Conservation (phyloP, 2,113 vertebrate species). For the Prinia subflava region DNA sequence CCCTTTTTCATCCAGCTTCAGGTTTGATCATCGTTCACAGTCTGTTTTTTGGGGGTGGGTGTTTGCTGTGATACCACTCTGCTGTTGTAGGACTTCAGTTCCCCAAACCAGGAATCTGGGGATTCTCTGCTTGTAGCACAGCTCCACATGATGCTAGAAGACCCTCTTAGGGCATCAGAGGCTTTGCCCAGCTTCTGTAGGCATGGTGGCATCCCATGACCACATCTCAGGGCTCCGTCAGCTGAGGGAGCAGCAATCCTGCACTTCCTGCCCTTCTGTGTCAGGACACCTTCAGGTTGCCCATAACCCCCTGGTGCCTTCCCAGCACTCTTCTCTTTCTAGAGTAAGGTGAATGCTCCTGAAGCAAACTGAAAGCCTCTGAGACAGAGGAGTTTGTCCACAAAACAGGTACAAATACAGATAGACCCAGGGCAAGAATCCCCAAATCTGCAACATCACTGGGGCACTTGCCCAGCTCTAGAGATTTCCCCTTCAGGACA, state of each 20-base stretch:
- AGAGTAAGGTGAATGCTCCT: slow-evolving; percentile 16
- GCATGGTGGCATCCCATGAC: not conserved
- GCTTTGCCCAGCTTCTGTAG: not conserved
- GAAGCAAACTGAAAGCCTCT: not conserved
- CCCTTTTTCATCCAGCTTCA: not conserved
- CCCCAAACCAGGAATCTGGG: not conserved
- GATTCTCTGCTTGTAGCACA: not conserved
- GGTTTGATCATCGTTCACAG: not conserved
- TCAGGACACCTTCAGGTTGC: not conserved
- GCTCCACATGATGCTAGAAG: not conserved
- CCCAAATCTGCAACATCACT: not conserved
- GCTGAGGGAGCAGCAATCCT: not conserved
- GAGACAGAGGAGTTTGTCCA: not conserved
- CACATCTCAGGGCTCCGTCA: not conserved
- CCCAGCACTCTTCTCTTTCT: slow-evolving; percentile 11
- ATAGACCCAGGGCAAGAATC: not conserved
- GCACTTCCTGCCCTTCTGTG: not conserved
- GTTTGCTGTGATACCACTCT: not conserved
- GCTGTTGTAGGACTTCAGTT: slow-evolving; percentile 28
- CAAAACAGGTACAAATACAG: not conserved
- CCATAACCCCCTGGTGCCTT: not conserved
- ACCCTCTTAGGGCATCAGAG: slow-evolving; percentile 1
- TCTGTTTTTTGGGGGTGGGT: not conserved
- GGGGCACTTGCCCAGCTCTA: not conserved
- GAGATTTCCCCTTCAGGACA: not conserved